phyloP scores from a whole-genome alignment of 2,888 invertebrate genomes.

The Cremastinae sp. region DNA sequence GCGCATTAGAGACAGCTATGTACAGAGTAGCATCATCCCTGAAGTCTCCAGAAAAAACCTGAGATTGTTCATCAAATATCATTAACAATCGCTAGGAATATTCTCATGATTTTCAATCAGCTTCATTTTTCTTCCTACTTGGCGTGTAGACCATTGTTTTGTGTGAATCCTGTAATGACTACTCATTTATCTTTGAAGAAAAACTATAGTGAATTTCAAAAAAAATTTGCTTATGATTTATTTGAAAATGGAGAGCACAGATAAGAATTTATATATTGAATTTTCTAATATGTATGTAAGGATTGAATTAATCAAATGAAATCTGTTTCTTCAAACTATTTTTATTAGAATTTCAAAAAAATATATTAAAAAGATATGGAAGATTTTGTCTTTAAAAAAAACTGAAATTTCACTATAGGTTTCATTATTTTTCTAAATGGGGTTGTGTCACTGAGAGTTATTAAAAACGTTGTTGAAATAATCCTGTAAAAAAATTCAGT shows the following conservation, averaged over 20 bases:
- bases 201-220: slow-evolving; percentile 15
- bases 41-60: slow-evolving; percentile 8
- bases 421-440: slow-evolving; percentile 21
- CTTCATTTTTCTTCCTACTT: slow-evolving; percentile 36
- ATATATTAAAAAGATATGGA: too few relatives aligned
- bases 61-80: slow-evolving; percentile 28
- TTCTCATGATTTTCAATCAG: slow-evolving; percentile 32
- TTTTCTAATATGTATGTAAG: too few relatives aligned
- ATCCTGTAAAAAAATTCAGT: too few relatives aligned
- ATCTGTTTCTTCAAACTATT: too few relatives aligned
- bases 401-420: background rate
- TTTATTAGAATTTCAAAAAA: too few relatives aligned
- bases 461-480: too few relatives aligned
- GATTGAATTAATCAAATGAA: too few relatives aligned
- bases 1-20: slow-evolving; percentile 39
- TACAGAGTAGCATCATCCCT: slow-evolving; percentile 30
- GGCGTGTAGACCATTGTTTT: slow-evolving; percentile 49
- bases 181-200: slow-evolving; percentile 15
- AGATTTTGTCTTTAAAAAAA: too few relatives aligned
- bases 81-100: slow-evolving; percentile 36
- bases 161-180: slow-evolving; percentile 31
- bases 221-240: background rate
- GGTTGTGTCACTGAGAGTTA: background rate
- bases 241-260: background rate
- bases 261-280: too few relatives aligned